A percentile compares a stretch with the other conserved stretches of the same genome.
These are phyloP conservation scores for Chrysolina haemoptera DNA, from an alignment of 2,888 invertebrate genomes.

Conservation along the genomic window DNA sequence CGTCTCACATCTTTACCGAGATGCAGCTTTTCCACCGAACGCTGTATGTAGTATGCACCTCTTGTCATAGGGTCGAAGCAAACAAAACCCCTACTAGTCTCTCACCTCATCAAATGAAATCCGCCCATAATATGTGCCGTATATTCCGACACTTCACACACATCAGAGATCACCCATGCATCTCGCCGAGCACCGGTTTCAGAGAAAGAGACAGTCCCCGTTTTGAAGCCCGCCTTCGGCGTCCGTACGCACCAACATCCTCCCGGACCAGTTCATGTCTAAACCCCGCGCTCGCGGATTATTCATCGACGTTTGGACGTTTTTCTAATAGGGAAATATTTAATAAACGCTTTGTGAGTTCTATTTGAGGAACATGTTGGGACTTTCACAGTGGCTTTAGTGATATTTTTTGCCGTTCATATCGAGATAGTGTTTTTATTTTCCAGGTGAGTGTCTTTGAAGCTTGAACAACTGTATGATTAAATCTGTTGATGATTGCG, in stretches of 20 bases:
- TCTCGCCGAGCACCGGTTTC: constrained; percentile 10
- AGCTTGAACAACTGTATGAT: not conserved
- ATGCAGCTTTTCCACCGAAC: not conserved
- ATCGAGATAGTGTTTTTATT: not conserved
- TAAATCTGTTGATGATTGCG: too few relatives aligned
- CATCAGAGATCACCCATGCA: constrained; percentile 17
- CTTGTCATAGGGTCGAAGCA: constrained; percentile 3
- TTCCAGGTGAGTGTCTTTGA: constrained; percentile 2
- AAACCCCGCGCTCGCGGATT: constrained; percentile 23
- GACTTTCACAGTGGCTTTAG: constrained; percentile 16
- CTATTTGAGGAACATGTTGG: constrained; percentile 11
- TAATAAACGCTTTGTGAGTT: constrained; percentile 12
- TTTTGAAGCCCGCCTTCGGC: constrained; percentile 23
- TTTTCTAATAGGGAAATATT: constrained; percentile 11
- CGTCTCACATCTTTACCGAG: too few relatives aligned
- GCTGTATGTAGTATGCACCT: not conserved
- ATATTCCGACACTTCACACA: constrained; percentile 14
- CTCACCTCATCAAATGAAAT: constrained; percentile 17
- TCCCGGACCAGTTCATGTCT: constrained; percentile 26
- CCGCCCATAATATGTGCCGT: constrained; percentile 21
- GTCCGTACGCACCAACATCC: constrained; percentile 5
- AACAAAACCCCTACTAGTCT: constrained; percentile 12
- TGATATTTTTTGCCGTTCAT: not conserved
- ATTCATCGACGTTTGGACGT: constrained; percentile 1
- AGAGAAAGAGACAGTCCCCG: constrained; percentile 18